Percentiles rank a stretch among this genome's conserved stretches.
Conservation (phyloP, 2,888 invertebrate species). For the Parnassius orleans region DNA sequence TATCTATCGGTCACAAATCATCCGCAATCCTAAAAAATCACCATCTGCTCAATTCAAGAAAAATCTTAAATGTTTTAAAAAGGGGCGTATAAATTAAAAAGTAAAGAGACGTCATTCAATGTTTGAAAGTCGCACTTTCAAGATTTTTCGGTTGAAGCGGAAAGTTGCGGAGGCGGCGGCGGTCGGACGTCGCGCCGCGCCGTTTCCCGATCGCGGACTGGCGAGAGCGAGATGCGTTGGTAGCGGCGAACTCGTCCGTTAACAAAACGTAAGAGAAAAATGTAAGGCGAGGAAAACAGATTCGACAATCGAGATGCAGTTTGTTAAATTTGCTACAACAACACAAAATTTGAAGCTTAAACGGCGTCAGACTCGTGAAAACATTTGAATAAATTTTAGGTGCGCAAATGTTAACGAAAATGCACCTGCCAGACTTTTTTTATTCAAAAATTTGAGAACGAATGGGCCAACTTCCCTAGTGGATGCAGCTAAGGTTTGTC, state of each 20-base stretch:
- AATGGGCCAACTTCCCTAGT: too few species aligned
- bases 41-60: conserved; percentile 12
- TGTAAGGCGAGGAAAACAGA: conserved; percentile 3
- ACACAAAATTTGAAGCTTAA: too few species aligned
- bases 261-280: conserved; percentile 6
- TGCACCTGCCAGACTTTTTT: too few species aligned
- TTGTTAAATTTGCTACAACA: too few species aligned
- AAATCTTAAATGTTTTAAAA: neutral
- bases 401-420: too few species aligned
- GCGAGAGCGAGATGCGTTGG: conserved; percentile 20
- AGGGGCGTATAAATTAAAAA: neutral
- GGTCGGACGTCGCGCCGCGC: conserved; percentile 55
- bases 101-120: conserved; percentile 1
- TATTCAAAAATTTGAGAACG: too few species aligned
- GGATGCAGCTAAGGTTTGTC: too few species aligned
- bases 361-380: too few species aligned
- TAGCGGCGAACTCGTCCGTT: conserved; percentile 13
- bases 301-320: neutral
- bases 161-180: conserved; percentile 31
- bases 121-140: neutral
- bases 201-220: conserved; percentile 56
- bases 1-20: too few species aligned
- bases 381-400: too few species aligned
- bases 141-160: conserved; percentile 17
- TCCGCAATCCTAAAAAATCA: conserved; percentile 1